A percentile compares a stretch with the other conserved stretches of the same genome.
These are phyloP conservation scores for Acleris literana DNA, from an alignment of 2,888 invertebrate species.

Conservation along the genomic window DNA sequence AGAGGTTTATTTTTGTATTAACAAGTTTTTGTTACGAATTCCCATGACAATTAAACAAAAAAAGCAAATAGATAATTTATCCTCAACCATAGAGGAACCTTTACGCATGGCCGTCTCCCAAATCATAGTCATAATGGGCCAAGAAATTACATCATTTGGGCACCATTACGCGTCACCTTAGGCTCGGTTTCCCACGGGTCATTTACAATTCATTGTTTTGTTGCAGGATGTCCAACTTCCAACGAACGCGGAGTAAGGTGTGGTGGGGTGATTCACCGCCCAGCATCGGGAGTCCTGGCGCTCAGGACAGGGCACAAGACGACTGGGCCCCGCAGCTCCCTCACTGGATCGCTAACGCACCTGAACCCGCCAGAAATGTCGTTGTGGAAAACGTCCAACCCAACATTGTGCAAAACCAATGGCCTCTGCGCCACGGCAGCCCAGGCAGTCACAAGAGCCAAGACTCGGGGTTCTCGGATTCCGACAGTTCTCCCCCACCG, in stretches of 20 bases:
- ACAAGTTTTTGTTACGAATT: conserved; percentile 45
- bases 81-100: conserved; percentile 54
- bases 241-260: conserved; percentile 86
- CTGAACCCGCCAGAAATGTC: conserved; percentile 68
- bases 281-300: conserved; percentile 71
- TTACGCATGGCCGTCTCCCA: conserved; percentile 69
- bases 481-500: conserved; percentile 85
- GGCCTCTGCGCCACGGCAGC: conserved; percentile 79
- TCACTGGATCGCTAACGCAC: conserved; percentile 78
- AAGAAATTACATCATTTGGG: conserved; percentile 72
- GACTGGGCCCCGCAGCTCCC: conserved; percentile 81
- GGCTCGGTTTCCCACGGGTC: conserved; percentile 69
- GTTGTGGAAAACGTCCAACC: conserved; percentile 68
- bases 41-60: conserved; percentile 65
- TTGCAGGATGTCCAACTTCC: conserved; percentile 86
- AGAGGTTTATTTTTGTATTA: conserved; percentile 19
- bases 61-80: conserved; percentile 60
- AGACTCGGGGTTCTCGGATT: conserved; percentile 92
- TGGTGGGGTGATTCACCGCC: conserved; percentile 85
- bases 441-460: conserved; percentile 88
- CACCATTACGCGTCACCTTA: conserved; percentile 63
- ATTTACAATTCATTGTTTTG: conserved; percentile 66
- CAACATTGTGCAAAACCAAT: conserved; percentile 65
- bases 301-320: conserved; percentile 61
- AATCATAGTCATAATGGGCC: conserved; percentile 66